phyloP scores from a whole-genome alignment of 1,140 invertebrate genomes.

The Apis florea region DNA sequence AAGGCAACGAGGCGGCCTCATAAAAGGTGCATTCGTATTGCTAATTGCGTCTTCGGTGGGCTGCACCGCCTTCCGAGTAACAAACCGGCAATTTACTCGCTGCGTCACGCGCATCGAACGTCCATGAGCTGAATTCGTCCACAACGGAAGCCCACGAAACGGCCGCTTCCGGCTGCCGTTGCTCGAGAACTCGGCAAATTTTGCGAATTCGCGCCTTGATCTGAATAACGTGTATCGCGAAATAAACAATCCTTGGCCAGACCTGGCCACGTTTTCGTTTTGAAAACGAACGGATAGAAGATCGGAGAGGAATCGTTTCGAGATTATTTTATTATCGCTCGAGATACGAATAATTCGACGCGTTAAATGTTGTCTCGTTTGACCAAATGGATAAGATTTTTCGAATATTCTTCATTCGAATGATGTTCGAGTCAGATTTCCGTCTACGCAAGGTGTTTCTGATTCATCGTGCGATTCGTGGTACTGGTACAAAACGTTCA shows the following conservation, averaged over 20 bases:
- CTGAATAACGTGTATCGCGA: too few species aligned
- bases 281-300: too few species aligned
- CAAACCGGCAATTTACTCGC: slow-evolving; percentile 67
- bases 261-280: too few species aligned
- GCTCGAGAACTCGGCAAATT: slow-evolving; percentile 16
- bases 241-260: not conserved
- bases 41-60: slow-evolving; percentile 68
- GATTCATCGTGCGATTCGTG: slow-evolving; percentile 11
- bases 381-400: too few species aligned
- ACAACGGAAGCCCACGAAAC: slow-evolving; percentile 69
- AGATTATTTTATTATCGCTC: not conserved
- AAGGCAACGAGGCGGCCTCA: slow-evolving; percentile 64
- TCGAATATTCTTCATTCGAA: too few species aligned
- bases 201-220: not conserved
- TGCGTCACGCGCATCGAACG: slow-evolving; percentile 70
- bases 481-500: slow-evolving; percentile 11
- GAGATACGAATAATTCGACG: too few species aligned
- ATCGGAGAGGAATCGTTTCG: too few species aligned
- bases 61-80: slow-evolving; percentile 67
- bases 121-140: slow-evolving; percentile 74
- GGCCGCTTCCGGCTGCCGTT: slow-evolving; percentile 46
- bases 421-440: not conserved
- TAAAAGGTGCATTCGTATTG: slow-evolving; percentile 68
- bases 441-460: not conserved
- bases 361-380: too few species aligned